A percentile compares a stretch with the other conserved stretches of the same genome.
Conservation (phyloP, 2,113 vertebrate species). For the Chaenocephalus aceratus region DNA sequence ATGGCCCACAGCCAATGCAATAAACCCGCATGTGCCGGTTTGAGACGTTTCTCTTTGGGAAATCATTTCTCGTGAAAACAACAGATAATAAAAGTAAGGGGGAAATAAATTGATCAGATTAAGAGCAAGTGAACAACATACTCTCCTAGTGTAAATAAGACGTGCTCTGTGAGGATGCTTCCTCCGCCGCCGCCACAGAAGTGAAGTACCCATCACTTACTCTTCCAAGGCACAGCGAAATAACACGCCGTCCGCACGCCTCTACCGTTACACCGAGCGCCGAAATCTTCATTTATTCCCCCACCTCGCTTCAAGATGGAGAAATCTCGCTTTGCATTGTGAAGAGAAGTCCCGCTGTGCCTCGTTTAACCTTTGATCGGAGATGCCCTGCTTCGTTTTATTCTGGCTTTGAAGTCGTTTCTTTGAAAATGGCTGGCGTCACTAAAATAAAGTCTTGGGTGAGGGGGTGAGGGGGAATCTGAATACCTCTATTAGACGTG, state of each 20-base stretch:
- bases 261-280: neutral
- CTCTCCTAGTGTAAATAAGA: slow-evolving; percentile 57
- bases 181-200: slow-evolving; percentile 32
- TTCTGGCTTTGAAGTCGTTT: slow-evolving; percentile 74
- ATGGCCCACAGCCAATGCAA: slow-evolving; percentile 72
- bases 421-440: slow-evolving; percentile 76
- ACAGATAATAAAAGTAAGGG: slow-evolving; percentile 44
- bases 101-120: slow-evolving; percentile 60
- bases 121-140: slow-evolving; percentile 54
- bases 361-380: slow-evolving; percentile 82
- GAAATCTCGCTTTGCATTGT: slow-evolving; percentile 59
- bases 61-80: slow-evolving; percentile 45
- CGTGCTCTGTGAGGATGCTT: slow-evolving; percentile 27
- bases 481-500: slow-evolving; percentile 32
- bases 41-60: slow-evolving; percentile 44
- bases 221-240: slow-evolving; percentile 35
- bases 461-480: slow-evolving; percentile 6
- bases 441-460: slow-evolving; percentile 63
- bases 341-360: slow-evolving; percentile 54
- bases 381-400: slow-evolving; percentile 70
- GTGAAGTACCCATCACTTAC: slow-evolving; percentile 46
- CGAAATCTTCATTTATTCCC: slow-evolving; percentile 19
- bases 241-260: slow-evolving; percentile 31
- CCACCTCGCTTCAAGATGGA: too few relatives aligned
- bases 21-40: slow-evolving; percentile 64